Evolutionary conservation across 2,888 invertebrate genomes (phyloP).

Genomic region (Mythimna pallens): DNA sequence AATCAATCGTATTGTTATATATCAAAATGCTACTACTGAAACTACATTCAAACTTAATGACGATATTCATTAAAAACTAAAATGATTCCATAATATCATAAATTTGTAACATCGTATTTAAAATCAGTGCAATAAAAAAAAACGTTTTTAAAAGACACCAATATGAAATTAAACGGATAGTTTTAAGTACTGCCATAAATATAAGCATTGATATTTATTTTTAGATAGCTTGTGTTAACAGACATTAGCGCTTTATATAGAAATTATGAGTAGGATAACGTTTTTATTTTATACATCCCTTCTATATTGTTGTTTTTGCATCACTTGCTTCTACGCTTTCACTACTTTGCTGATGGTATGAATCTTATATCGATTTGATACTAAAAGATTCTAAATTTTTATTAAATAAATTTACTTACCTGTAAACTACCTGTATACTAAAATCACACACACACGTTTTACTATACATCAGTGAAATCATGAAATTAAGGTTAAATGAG

Average conservation of each 20-base stretch:
- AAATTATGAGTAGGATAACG: constrained; percentile 39
- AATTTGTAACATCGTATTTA: constrained; percentile 3
- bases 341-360: constrained; percentile 11
- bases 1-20: background rate
- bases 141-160: constrained; percentile 52
- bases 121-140: constrained; percentile 43
- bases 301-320: constrained; percentile 7
- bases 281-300: constrained; percentile 11
- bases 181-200: constrained; percentile 76
- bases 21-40: background rate
- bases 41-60: background rate
- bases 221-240: constrained; percentile 65
- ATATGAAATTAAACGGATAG: constrained; percentile 50
- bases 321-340: constrained; percentile 32
- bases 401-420: no score
- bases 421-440: background rate
- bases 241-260: constrained; percentile 52
- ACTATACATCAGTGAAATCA: background rate
- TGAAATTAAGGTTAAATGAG: constrained; percentile 4
- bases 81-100: background rate
- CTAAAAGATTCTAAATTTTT: background rate
- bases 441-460: background rate
- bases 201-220: constrained; percentile 74
- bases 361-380: constrained; percentile 65
- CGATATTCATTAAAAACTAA: background rate